Evolutionary conservation across 2,888 invertebrate genomes (phyloP).

Genomic region (Napeogenes inachia): DNA sequence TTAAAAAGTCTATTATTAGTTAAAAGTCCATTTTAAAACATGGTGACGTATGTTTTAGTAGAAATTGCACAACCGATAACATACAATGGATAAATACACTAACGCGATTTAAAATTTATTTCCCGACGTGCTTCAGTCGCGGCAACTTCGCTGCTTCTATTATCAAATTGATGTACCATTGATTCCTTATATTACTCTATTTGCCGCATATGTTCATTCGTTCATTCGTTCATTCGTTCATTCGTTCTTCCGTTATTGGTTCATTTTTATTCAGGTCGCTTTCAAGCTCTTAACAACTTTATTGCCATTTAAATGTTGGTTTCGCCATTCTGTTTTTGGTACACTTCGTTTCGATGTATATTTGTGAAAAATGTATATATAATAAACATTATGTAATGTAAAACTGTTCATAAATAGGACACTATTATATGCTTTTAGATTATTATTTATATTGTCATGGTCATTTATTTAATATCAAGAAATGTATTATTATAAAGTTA

Average conservation of each 20-base stretch:
- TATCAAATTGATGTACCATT: conserved; percentile 37
- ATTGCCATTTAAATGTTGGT: conserved; percentile 3
- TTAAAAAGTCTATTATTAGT: no score
- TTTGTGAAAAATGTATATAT: no score
- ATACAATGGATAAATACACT: conserved; percentile 30
- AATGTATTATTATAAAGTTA: no score
- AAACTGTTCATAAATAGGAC: no score
- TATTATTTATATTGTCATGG: no score
- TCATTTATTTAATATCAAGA: no score
- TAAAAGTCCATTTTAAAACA: no score
- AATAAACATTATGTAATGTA: no score
- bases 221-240: not conserved
- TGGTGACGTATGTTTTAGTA: no score
- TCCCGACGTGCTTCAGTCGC: conserved; percentile 41
- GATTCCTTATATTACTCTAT: conserved; percentile 26
- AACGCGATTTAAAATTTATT: conserved; percentile 66
- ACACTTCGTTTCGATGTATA: no score
- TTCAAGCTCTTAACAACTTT: conserved; percentile 4
- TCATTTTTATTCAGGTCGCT: conserved; percentile 8
- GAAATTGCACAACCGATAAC: not conserved
- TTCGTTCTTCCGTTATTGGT: conserved; percentile 2
- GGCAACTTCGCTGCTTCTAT: conserved; percentile 23
- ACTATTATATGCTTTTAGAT: no score
- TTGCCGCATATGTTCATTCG: conserved; percentile 11
- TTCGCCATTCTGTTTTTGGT: not conserved